phyloP scores from a whole-genome alignment of 1,140 invertebrate genomes.

The Euwallacea fornicatus region DNA sequence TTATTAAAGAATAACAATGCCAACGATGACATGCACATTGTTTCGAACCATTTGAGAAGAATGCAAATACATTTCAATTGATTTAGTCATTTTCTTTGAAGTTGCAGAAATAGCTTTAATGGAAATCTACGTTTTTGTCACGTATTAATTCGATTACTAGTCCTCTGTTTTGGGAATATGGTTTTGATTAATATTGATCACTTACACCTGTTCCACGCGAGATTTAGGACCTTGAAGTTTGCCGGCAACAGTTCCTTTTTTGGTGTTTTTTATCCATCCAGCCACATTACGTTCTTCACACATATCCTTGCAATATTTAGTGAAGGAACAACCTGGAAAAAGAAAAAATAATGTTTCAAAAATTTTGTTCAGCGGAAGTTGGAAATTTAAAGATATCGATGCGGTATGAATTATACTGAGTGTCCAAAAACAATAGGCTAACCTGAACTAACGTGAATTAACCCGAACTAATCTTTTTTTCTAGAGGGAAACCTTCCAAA shows the following conservation, averaged over 20 bases:
- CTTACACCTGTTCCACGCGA: conserved; percentile 83
- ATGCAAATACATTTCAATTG: background rate
- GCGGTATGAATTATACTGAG: conserved; percentile 5
- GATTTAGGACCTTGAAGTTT: conserved; percentile 81
- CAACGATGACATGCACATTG: too few species aligned
- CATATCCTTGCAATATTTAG: conserved; percentile 82
- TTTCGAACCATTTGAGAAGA: background rate
- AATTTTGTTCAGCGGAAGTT: background rate
- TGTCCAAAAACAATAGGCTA: background rate
- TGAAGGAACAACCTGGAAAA: conserved; percentile 76
- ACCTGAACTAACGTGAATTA: too few species aligned
- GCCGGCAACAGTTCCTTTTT: conserved; percentile 80
- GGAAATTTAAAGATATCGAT: background rate
- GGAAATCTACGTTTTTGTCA: too few species aligned
- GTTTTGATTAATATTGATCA: conserved; percentile 40
- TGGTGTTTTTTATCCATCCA: conserved; percentile 92
- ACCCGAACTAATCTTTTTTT: too few species aligned
- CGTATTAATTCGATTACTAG: too few species aligned
- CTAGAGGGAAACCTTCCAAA: too few species aligned
- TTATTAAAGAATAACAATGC: too few species aligned
- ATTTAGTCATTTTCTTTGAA: too few species aligned
- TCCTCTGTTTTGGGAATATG: too few species aligned
- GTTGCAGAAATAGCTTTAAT: too few species aligned
- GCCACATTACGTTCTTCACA: conserved; percentile 69
- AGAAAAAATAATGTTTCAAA: too few species aligned